A percentile compares a stretch with the other conserved stretches of the same genome.
Conservation (phyloP, 2,797 vertebrate species). For the Sebastes elongatus region DNA sequence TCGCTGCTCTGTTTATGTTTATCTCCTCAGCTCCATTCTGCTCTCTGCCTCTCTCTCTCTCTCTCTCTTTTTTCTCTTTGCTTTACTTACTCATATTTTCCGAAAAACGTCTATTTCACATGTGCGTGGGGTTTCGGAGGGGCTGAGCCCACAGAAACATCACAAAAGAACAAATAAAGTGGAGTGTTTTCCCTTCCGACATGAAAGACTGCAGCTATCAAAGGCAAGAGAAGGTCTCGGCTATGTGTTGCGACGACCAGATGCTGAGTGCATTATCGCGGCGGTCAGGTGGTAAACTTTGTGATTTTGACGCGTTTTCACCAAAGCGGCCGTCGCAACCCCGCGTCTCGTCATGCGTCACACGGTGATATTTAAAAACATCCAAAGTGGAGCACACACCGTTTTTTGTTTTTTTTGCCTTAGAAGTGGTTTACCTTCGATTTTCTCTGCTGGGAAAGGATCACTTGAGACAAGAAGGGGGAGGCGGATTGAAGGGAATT, state of each 20-base stretch:
- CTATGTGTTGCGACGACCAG: background rate
- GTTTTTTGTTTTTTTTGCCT: conserved; percentile 35
- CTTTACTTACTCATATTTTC: conserved; percentile 64
- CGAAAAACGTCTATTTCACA: conserved; percentile 48
- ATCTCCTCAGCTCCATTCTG: conserved; percentile 50
- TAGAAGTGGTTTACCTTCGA: conserved; percentile 74
- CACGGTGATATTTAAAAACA: conserved; percentile 54
- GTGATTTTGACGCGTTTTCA: conserved; percentile 9
- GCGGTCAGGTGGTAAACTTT: conserved; percentile 30
- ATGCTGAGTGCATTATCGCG: conserved; percentile 5
- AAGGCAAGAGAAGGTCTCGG: conserved; percentile 18
- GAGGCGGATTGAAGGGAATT: conserved; percentile 55
- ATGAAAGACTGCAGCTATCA: conserved; percentile 19
- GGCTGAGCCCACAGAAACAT: conserved; percentile 27
- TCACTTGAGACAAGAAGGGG: conserved; percentile 59
- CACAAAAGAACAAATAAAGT: conserved; percentile 48
- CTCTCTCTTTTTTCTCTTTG: conserved; percentile 34
- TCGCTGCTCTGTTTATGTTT: conserved; percentile 68
- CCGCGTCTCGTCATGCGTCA: background rate
- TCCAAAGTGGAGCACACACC: conserved; percentile 31
- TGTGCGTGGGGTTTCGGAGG: conserved; percentile 4
- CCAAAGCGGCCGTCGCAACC: conserved; percentile 5
- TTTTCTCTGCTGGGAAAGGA: conserved; percentile 75
- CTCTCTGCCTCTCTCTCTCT: conserved; percentile 16
- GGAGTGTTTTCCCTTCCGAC: background rate